phyloP scores from a whole-genome alignment of 2,888 invertebrate species.

The Lithodes maja region DNA sequence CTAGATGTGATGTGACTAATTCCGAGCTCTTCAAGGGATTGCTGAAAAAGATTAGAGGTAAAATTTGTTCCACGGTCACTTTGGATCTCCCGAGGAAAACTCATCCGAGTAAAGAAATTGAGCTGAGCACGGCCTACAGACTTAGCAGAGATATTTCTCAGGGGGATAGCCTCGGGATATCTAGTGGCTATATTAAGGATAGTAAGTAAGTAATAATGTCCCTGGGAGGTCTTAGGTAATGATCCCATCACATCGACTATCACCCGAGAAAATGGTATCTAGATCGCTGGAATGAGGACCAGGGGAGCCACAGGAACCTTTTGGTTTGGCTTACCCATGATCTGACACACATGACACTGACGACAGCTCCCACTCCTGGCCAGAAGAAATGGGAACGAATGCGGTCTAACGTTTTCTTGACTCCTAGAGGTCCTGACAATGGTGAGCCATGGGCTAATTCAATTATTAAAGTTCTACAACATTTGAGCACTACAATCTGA shows the following conservation, averaged over 20 bases:
- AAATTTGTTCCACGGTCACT: slow-evolving; percentile 3
- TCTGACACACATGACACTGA: neutral
- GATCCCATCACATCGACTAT: neutral
- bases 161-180: slow-evolving; percentile 13
- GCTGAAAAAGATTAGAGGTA: neutral
- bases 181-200: neutral
- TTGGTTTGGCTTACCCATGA: neutral
- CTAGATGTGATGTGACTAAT: neutral
- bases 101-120: neutral
- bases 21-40: neutral
- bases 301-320: neutral
- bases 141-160: neutral
- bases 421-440: neutral
- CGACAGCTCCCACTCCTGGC: neutral
- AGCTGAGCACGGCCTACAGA: neutral
- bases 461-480: neutral
- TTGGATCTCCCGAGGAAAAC: neutral
- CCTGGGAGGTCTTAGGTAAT: neutral
- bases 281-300: neutral
- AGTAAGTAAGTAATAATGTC: neutral
- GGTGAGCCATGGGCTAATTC: neutral
- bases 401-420: neutral
- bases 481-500: neutral
- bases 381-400: neutral
- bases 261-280: neutral